These are phyloP conservation scores for Pitta sordida DNA, from an alignment of 2,113 vertebrate genomes.

Conservation along the genomic window DNA sequence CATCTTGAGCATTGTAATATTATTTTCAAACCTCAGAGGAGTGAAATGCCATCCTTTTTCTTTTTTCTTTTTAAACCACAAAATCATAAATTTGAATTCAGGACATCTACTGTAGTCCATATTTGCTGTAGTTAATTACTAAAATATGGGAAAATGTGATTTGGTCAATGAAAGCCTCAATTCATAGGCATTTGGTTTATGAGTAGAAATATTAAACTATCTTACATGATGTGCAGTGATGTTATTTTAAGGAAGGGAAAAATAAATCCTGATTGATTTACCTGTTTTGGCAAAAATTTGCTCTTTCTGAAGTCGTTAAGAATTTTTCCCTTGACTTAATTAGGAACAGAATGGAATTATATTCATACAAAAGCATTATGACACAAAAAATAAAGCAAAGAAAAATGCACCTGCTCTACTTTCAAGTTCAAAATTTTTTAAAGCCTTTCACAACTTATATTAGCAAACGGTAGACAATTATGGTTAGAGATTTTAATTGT, in stretches of 20 bases:
- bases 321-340: not conserved
- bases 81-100: not conserved
- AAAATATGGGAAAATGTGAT: not conserved
- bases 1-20: not conserved
- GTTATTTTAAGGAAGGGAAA: not conserved
- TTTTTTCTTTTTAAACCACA: not conserved
- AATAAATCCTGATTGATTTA: not conserved
- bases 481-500: constrained; percentile 76
- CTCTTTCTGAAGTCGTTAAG: not conserved
- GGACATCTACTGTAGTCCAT: not conserved
- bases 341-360: not conserved
- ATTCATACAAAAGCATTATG: not conserved
- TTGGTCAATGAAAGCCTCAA: constrained; percentile 7
- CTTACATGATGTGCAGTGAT: constrained; percentile 15
- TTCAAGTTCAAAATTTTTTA: constrained; percentile 39
- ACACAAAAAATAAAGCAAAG: not conserved
- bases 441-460: constrained; percentile 57
- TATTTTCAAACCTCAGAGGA: constrained; percentile 1
- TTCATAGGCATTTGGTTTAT: not conserved
- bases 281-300: not conserved
- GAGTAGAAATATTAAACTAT: not conserved
- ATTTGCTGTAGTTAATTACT: not conserved
- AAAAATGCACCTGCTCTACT: constrained; percentile 46
- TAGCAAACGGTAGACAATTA: constrained; percentile 56
- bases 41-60: not conserved